Percentiles rank a stretch among this genome's conserved stretches.
Evolutionary conservation across 1,140 invertebrate genomes (phyloP).

Genomic region (Achroia grisella): DNA sequence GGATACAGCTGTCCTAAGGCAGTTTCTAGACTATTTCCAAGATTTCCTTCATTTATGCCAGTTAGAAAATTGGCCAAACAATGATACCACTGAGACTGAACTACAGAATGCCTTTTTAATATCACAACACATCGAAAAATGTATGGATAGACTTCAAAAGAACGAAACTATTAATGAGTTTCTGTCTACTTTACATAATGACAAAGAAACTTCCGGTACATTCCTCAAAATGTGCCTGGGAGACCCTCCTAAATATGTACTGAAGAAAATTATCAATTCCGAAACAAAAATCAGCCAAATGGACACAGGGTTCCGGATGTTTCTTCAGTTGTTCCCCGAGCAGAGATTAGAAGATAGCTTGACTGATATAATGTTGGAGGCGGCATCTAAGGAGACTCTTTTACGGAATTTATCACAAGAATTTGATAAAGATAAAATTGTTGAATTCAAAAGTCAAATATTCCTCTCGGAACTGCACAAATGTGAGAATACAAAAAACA

Average conservation of each 20-base stretch:
- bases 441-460: constrained; percentile 45
- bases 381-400: constrained; percentile 54
- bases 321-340: constrained; percentile 41
- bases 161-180: constrained; percentile 33
- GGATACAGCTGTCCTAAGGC: constrained; percentile 31
- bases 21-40: constrained; percentile 66
- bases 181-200: constrained; percentile 23
- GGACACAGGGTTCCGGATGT: constrained; percentile 39
- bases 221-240: constrained; percentile 40
- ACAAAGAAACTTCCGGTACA: constrained; percentile 17
- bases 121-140: constrained; percentile 67
- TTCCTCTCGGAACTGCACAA: constrained; percentile 41
- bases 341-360: constrained; percentile 56
- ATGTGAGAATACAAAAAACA: constrained; percentile 17
- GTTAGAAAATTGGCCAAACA: constrained; percentile 57
- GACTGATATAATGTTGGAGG: constrained; percentile 57
- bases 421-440: constrained; percentile 29
- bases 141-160: constrained; percentile 48
- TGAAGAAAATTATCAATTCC: constrained; percentile 55
- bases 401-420: constrained; percentile 32
- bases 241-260: constrained; percentile 48
- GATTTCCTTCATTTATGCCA: constrained; percentile 64
- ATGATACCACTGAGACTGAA: constrained; percentile 44
- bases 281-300: constrained; percentile 26
- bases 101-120: constrained; percentile 69